A percentile compares a stretch with the other conserved stretches of the same genome.
Conservation (phyloP, 2,113 vertebrate genomes). For the Dasyprocta punctata region DNA sequence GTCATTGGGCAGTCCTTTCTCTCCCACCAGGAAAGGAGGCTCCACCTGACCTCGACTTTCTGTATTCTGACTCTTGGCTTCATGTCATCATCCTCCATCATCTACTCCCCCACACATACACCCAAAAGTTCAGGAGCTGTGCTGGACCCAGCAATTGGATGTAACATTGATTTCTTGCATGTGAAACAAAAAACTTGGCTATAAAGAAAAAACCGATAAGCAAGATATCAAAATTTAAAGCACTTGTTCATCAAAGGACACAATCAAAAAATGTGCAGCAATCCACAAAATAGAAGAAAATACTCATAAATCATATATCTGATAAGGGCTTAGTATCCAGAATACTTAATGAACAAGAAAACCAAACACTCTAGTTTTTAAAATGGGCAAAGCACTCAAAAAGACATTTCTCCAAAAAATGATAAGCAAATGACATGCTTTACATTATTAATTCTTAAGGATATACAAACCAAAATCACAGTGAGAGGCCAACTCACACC, state of each 20-base stretch:
- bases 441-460: background rate
- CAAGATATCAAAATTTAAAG: background rate
- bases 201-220: background rate
- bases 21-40: too few relatives aligned
- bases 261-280: background rate
- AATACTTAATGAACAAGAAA: background rate
- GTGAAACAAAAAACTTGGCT: background rate
- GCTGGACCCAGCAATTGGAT: background rate
- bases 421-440: background rate
- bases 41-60: too few relatives aligned
- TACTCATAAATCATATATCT: background rate
- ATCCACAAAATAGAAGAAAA: background rate
- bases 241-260: background rate
- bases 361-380: background rate
- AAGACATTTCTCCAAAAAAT: background rate
- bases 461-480: background rate
- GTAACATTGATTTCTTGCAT: background rate
- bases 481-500: background rate
- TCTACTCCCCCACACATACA: too few relatives aligned
- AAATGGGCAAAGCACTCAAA: background rate
- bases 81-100: too few relatives aligned
- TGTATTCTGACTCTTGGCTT: too few relatives aligned
- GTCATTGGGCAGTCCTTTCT: too few relatives aligned
- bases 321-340: background rate
- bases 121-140: too few relatives aligned